A percentile compares a stretch with the other conserved stretches of the same genome.
Conservation (phyloP, 1,140 invertebrate genomes). For the Diabrotica undecimpunctata region DNA sequence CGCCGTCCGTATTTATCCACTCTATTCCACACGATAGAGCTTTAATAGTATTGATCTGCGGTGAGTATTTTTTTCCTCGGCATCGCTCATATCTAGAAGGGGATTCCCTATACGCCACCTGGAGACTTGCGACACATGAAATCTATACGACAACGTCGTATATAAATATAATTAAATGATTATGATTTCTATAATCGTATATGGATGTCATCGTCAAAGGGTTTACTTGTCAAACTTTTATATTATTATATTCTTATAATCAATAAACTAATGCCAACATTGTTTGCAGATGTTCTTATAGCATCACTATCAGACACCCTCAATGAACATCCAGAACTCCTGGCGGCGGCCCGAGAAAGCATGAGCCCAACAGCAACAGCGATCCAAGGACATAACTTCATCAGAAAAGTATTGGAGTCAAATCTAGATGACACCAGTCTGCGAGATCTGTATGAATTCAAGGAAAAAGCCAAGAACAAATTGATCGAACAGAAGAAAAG, state of each 20-base stretch:
- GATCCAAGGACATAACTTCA: conserved; percentile 23
- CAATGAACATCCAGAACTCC: conserved; percentile 62
- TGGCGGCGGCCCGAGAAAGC: conserved; percentile 50
- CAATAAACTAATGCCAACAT: conserved; percentile 15
- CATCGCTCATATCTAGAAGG: too few species aligned
- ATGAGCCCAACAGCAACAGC: conserved; percentile 19
- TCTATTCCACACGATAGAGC: too few species aligned
- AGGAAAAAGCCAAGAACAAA: conserved; percentile 21
- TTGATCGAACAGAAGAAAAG: conserved; percentile 16
- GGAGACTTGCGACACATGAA: too few species aligned
- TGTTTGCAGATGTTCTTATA: conserved; percentile 62
- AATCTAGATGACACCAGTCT: conserved; percentile 22
- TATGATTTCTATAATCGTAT: too few species aligned
- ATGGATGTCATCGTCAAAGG: too few species aligned
- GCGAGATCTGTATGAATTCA: conserved; percentile 13
- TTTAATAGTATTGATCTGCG: too few species aligned
- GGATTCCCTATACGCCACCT: too few species aligned
- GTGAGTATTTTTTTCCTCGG: too few species aligned
- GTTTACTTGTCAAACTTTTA: too few species aligned
- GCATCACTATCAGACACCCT: conserved; percentile 68
- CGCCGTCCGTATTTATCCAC: too few species aligned
- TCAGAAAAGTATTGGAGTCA: conserved; percentile 31
- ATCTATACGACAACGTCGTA: too few species aligned
- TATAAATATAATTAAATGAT: too few species aligned
- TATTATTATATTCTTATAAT: background rate